Evolutionary conservation across 2,113 vertebrate genomes (phyloP).

Genomic region (Mastomys natalensis): DNA sequence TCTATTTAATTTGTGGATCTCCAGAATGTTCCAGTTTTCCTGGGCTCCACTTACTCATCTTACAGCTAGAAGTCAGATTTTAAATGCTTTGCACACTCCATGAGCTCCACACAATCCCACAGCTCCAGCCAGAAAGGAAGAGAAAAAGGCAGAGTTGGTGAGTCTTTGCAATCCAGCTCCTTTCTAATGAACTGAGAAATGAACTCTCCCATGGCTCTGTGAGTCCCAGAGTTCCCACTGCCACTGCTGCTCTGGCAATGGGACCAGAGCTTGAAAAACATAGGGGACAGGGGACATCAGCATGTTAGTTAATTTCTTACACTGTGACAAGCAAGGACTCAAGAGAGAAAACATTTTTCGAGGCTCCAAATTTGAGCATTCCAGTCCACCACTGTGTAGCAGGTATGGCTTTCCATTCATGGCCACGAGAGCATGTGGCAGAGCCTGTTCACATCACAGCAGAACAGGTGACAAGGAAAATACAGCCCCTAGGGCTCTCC

Average conservation of each 20-base stretch:
- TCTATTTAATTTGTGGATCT: neutral
- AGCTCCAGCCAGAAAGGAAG: neutral
- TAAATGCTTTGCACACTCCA: neutral
- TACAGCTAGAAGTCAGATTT: neutral
- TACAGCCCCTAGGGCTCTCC: neutral
- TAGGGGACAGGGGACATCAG: neutral
- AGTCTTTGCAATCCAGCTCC: too few relatives aligned
- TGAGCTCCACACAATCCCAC: fast-evolving
- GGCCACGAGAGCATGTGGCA: neutral
- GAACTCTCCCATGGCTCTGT: neutral
- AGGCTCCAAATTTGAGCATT: neutral
- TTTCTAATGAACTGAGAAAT: neutral
- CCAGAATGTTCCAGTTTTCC: neutral
- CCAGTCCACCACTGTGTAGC: neutral
- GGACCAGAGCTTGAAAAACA: too few relatives aligned
- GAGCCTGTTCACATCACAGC: neutral
- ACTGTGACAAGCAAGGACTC: neutral
- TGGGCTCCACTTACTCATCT: fast-evolving
- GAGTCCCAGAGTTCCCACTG: neutral
- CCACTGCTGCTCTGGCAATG: neutral
- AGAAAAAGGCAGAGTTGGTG: neutral
- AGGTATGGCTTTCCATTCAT: neutral
- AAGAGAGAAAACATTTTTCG: neutral
- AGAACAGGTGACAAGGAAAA: too few relatives aligned
- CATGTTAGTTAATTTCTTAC: neutral